Conservation (phyloP, 2,113 vertebrate genomes). For the Oryzias javanicus region DNA sequence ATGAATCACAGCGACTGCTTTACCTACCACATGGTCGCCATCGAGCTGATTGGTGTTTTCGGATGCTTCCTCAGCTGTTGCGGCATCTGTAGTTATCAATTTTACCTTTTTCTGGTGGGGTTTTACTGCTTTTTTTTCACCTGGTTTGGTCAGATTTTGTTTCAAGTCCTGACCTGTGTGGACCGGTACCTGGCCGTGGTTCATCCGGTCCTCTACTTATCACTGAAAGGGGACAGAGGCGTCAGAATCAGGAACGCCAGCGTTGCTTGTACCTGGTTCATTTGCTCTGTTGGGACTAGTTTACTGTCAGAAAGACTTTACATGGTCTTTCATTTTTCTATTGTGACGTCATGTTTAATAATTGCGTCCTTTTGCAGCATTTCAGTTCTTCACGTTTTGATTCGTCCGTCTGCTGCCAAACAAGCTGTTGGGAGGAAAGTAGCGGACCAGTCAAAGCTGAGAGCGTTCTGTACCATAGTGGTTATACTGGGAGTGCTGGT, state of each 20-base stretch:
- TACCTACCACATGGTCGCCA: neutral
- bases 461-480: slow-evolving; percentile 10
- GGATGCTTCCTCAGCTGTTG: neutral
- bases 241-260: slow-evolving; percentile 9
- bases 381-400: slow-evolving; percentile 19
- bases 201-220: slow-evolving; percentile 20
- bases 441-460: slow-evolving; percentile 10
- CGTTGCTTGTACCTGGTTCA: slow-evolving; percentile 16
- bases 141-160: neutral
- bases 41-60: neutral
- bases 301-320: rapidly evolving
- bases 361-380: slow-evolving; percentile 22
- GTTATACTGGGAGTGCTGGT: slow-evolving; percentile 3
- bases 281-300: rapidly evolving
- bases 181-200: slow-evolving; percentile 6
- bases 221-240: slow-evolving; percentile 4
- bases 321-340: neutral
- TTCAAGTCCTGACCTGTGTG: slow-evolving; percentile 17
- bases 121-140: neutral
- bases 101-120: neutral
- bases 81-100: neutral
- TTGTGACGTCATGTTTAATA: neutral
- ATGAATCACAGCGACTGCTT: slow-evolving; percentile 5
- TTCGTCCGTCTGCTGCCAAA: slow-evolving; percentile 14
- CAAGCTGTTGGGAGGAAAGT: neutral